phyloP scores from a whole-genome alignment of 2,113 vertebrate species.

The Raphicerus campestris region DNA sequence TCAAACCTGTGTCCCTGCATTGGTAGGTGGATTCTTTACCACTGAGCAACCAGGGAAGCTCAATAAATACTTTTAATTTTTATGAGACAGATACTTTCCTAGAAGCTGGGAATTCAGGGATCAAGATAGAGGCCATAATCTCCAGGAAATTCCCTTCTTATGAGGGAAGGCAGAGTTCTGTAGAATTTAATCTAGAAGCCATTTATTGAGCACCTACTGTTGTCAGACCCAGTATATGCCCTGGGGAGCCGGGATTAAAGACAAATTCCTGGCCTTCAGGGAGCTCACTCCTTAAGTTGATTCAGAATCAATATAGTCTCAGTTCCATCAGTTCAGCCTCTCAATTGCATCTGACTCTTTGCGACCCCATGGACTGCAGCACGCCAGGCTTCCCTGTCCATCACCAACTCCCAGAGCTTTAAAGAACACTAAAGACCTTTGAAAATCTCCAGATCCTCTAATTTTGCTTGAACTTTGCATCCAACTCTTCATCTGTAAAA shows the following conservation, averaged over 20 bases:
- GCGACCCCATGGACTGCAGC: not conserved
- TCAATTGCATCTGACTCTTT: not conserved
- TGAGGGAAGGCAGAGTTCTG: not conserved
- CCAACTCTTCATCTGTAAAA: constrained; percentile 18
- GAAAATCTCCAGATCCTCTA: not conserved
- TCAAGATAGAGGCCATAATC: not conserved
- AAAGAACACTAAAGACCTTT: not conserved
- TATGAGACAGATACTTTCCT: not conserved
- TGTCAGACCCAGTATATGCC: not conserved
- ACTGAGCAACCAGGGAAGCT: not conserved
- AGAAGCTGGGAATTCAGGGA: not conserved
- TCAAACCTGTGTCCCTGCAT: not conserved
- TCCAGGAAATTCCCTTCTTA: not conserved
- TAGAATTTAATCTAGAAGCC: not conserved
- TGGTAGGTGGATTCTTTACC: not conserved
- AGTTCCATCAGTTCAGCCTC: not conserved
- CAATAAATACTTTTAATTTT: not conserved
- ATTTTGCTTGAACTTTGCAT: not conserved
- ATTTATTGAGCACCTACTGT: not conserved
- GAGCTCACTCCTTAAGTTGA: not conserved
- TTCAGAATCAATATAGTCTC: not conserved
- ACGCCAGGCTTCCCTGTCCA: not conserved
- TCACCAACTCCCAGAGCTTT: not conserved
- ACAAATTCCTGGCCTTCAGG: not conserved
- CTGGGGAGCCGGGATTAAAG: not conserved